These are phyloP conservation scores for Seira ritae DNA, from an alignment of 2,888 invertebrate genomes.

Conservation along the genomic window DNA sequence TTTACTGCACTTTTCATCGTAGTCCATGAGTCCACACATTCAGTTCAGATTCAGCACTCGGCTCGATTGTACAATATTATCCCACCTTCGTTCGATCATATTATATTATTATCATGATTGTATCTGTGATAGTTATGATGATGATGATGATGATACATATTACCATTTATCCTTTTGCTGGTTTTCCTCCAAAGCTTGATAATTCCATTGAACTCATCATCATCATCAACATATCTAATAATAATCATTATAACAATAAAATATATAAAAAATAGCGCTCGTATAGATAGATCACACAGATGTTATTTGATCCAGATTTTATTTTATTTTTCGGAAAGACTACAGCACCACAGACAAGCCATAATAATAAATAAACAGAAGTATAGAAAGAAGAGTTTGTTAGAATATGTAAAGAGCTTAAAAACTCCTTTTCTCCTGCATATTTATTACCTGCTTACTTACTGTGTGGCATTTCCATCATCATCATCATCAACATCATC, in stretches of 20 bases:
- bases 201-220: conserved; percentile 10
- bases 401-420: not conserved
- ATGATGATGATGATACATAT: no score
- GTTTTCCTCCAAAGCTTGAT: not conserved
- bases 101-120: no score
- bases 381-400: not conserved
- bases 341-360: not conserved
- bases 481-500: no score
- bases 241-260: not conserved
- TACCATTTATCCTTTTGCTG: no score
- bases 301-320: conserved; percentile 3
- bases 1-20: no score
- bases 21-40: no score
- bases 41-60: no score
- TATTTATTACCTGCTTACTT: conserved; percentile 1
- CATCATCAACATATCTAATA: not conserved
- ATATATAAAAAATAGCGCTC: not conserved
- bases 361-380: conserved; percentile 2
- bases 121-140: no score
- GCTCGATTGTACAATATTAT: no score
- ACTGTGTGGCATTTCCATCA: no score
- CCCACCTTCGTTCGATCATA: no score
- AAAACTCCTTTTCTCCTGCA: not conserved
- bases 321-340: not conserved
- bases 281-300: not conserved